Conservation (phyloP, 2,888 invertebrate genomes). For the Xylophagus ater region DNA sequence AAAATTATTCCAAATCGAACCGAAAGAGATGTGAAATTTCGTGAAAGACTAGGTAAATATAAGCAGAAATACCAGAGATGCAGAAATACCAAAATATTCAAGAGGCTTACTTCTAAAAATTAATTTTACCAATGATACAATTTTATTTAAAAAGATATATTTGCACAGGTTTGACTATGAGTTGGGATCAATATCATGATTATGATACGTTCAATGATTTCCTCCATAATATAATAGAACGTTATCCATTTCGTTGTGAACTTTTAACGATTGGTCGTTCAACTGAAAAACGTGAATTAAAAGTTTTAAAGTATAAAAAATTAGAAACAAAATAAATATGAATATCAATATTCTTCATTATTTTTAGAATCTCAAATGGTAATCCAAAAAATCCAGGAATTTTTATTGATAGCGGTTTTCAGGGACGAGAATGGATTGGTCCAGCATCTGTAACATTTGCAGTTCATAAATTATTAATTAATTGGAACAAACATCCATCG, state of each 20-base stretch:
- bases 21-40: too few relatives aligned
- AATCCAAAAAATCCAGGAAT: conserved; percentile 48
- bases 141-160: too few relatives aligned
- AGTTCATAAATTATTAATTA: conserved; percentile 56
- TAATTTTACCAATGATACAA: too few relatives aligned
- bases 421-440: conserved; percentile 82
- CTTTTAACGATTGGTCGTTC: conserved; percentile 63
- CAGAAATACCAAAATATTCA: too few relatives aligned
- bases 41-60: too few relatives aligned
- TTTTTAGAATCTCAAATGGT: conserved; percentile 57
- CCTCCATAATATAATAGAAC: conserved; percentile 54
- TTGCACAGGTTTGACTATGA: conserved; percentile 42
- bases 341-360: too few relatives aligned
- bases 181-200: conserved; percentile 67
- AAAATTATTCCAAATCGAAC: too few relatives aligned
- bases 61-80: too few relatives aligned
- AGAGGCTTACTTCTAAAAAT: too few relatives aligned
- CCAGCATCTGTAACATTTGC: conserved; percentile 67
- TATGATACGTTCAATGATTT: conserved; percentile 57
- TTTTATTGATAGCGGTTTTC: conserved; percentile 66
- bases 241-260: conserved; percentile 58
- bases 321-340: too few relatives aligned
- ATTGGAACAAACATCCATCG: conserved; percentile 48
- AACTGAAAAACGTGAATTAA: conserved; percentile 59
- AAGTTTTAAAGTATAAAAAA: conserved; percentile 46